phyloP scores from a whole-genome alignment of 2,888 invertebrate species.

The Iphiclides podalirius region DNA sequence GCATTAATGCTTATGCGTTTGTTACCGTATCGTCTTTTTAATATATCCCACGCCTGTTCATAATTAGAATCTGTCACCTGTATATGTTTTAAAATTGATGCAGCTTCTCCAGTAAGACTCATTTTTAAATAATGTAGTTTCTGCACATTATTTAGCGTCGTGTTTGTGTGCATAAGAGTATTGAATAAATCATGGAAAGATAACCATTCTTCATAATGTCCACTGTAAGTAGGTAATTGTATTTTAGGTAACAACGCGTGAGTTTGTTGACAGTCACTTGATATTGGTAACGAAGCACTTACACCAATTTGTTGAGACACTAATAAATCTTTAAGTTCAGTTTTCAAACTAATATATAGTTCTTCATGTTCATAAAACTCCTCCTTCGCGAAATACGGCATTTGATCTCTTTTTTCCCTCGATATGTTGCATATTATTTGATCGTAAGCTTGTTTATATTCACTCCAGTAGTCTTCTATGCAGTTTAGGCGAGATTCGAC shows the following conservation, averaged over 20 bases:
- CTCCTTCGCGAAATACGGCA: constrained; percentile 4
- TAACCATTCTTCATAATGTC: constrained; percentile 21
- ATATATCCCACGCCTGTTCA: constrained; percentile 17
- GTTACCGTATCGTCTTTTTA: too few relatives aligned
- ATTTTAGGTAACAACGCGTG: constrained; percentile 19
- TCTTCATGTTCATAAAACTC: constrained; percentile 15
- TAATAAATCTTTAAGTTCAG: too few relatives aligned
- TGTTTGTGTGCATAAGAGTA: constrained; percentile 20
- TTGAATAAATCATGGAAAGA: constrained; percentile 24
- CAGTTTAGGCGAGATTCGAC: constrained; percentile 11
- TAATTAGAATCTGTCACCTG: constrained; percentile 22
- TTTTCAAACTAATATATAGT: not conserved
- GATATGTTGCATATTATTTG: not conserved
- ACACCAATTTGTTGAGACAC: too few relatives aligned
- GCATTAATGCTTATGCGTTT: too few relatives aligned
- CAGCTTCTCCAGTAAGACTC: constrained; percentile 26
- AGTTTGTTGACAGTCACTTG: not conserved
- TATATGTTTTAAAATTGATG: constrained; percentile 19
- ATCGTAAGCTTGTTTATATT: not conserved
- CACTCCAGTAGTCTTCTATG: not conserved
- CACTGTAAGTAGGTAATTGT: constrained; percentile 21
- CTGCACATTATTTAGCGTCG: constrained; percentile 10
- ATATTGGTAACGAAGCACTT: not conserved
- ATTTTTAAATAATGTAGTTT: too few relatives aligned
- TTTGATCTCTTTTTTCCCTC: not conserved